Base-by-base conservation (phyloP, 1,140 invertebrate species). In the Nixonia krombeini region DNA sequence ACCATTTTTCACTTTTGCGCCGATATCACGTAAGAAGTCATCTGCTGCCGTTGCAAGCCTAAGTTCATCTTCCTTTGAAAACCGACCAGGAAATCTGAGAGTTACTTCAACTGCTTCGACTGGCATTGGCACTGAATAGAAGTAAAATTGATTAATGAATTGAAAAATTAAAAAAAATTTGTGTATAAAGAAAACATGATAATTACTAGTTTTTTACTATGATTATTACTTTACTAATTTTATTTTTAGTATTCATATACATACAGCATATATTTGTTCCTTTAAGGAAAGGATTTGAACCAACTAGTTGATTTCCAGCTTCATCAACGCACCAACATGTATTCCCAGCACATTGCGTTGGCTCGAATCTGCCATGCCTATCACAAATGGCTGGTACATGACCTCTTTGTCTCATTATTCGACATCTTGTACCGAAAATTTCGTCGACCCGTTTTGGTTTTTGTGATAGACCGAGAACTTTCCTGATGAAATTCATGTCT, bases 271-370 rank as follows among this genome's bases (percentile, higher is more conserved):
- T 83, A 45, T 83, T 86, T 25, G 87, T 85, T 33, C 88, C 90
- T 75, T 86, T 89, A 47, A 87, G 81, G 80, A 94, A 90, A 23
- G 89, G 86, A 69, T 89, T 85, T 1, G 88, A 87, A 15, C 89
- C 83, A 57, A 88, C 85, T 1, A 93, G 76, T 63, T 92, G 90
- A 81, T 94, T 93, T 6, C 93, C 93, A 0, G 92, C 92, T 56
- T 93, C 92, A 79, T 95, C 93, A 1, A 94, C 93, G 79, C 93
- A 95, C 93, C 93, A 95, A 77, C 93, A 95, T 16, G 87, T 88
- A 0, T 88, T 88, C 1, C 88, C 87, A 21, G 89, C 89, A 72
- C 93, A 94, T 72, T 94, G 93, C 0, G 87, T 90, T 0, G 93
- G 89, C 1, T 89, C 84, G 75, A 94, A 94, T 67, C 88, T 87